These are phyloP conservation scores for Platyscapa corneri DNA, from an alignment of 1,140 invertebrate genomes.

Conservation along the genomic window DNA sequence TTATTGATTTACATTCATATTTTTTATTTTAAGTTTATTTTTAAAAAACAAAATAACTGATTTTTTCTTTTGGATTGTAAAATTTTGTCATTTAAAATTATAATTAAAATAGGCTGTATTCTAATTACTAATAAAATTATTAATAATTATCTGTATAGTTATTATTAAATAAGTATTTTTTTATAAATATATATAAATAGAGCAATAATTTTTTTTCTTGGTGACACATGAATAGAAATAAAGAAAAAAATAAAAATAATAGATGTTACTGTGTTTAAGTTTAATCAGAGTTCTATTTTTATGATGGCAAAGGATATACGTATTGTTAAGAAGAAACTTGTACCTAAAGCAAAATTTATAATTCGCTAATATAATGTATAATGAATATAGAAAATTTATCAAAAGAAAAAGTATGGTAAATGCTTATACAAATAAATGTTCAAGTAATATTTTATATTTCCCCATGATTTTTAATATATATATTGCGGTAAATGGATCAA, in stretches of 20 bases:
- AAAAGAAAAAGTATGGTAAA: constrained; percentile 3
- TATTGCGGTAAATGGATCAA: too few species aligned
- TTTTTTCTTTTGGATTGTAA: not conserved
- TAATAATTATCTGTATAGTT: not conserved
- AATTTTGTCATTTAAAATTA: constrained; percentile 6
- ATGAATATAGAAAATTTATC: not conserved
- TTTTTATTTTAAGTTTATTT: not conserved
- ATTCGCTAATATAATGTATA: constrained; percentile 32
- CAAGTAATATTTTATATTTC: not conserved
- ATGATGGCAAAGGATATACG: constrained; percentile 57
- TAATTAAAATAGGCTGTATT: not conserved
- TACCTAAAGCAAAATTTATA: constrained; percentile 18
- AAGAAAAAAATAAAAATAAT: not conserved
- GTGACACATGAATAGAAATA: not conserved
- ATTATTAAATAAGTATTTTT: not conserved
- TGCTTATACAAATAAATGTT: not conserved
- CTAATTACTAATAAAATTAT: not conserved
- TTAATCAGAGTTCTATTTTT: constrained; percentile 75
- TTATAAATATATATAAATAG: not conserved
- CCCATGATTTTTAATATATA: too few species aligned
- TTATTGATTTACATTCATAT: not conserved
- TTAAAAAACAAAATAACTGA: not conserved
- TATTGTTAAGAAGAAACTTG: constrained; percentile 22
- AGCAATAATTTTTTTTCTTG: constrained; percentile 33
- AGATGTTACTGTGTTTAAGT: constrained; percentile 67